These are phyloP conservation scores for Amiota communis DNA, from an alignment of 2,888 invertebrate genomes.

Conservation along the genomic window DNA sequence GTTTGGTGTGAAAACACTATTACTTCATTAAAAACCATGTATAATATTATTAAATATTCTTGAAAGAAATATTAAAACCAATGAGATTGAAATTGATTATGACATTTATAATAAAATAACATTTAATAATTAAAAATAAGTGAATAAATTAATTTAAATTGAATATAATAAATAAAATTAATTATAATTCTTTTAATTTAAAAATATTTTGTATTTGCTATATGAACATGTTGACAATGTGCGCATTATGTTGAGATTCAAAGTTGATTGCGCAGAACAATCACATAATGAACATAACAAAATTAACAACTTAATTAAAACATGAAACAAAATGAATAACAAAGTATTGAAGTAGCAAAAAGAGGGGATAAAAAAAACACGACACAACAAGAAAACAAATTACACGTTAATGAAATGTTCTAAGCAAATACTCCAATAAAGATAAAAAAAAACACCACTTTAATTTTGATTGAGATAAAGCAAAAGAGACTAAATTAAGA, in stretches of 20 bases:
- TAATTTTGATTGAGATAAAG: conserved; percentile 9
- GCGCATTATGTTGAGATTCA: conserved; percentile 55
- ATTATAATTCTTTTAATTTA: not conserved
- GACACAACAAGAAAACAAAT: conserved; percentile 19
- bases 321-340: conserved; percentile 56
- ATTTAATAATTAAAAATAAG: not conserved
- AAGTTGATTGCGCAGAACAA: conserved; percentile 42
- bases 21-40: too few species aligned
- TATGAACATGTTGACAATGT: conserved; percentile 23
- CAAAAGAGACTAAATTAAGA: conserved; percentile 21
- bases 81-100: not conserved
- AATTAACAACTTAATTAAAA: conserved; percentile 46
- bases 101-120: not conserved
- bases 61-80: not conserved
- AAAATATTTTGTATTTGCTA: not conserved
- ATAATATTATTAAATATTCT: too few species aligned
- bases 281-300: conserved; percentile 19
- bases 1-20: too few species aligned
- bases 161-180: not conserved
- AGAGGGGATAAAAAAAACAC: conserved; percentile 9
- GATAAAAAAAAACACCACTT: conserved; percentile 42
- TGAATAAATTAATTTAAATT: not conserved
- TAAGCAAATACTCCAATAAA: too few species aligned
- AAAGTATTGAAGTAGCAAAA: conserved; percentile 21
- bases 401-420: conserved; percentile 45